Base-by-base conservation (phyloP, 2,888 invertebrate species). In the Hetaerina titia region DNA sequence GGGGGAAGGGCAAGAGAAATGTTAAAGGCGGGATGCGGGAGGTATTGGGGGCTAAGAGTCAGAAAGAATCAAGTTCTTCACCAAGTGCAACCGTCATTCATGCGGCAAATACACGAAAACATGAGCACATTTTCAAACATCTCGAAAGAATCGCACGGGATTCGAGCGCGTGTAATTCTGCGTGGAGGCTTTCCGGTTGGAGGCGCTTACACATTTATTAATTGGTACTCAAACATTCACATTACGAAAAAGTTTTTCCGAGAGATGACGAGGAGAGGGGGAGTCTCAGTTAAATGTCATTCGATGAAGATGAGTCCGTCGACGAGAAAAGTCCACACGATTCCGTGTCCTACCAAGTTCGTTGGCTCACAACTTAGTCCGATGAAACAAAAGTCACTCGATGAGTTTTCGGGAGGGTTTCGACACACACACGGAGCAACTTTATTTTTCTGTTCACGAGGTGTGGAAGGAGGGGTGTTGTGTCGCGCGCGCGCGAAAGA, bases 21-120 rank as follows among this genome's bases (percentile, higher is more conserved):
- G 25, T 31, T 13, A 2, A 81, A 31, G 13, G 7, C 13, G 25
- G 25, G n/a, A 31, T 25, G 81, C 31, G 81, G 25, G 81, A 31
- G n/a, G 69, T 22, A n/a, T 9, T 22, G 81, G 81, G 25, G 31
- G 31, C 13, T 31, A n/a, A n/a, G 4, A 81, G 25, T 81, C 81
- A 81, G 81, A 31, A 81, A 8, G 22, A 22, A 81, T 31, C 31
- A 81, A 81, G 31, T 81, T 81, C 81, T 81, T 81, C 81, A 81
- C 31, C 81, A 81, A 81, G 22, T n/a, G 15, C 19, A 69, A 69
- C 31, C 25, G 81, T 81, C 81, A 81, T 81, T 31, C 13, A 31
- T 15, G 15, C 92, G 74, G 69, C 92, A 57, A 22, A n/a, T n/a
- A 69, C 74, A 90, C 63, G 17, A 90, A 90, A 92, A 69, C 81